Evolutionary conservation across 2,797 vertebrate genomes (phyloP), one percentile per base, ranked within the genome.

Genomic region (Fistularia tabacaria): DNA sequence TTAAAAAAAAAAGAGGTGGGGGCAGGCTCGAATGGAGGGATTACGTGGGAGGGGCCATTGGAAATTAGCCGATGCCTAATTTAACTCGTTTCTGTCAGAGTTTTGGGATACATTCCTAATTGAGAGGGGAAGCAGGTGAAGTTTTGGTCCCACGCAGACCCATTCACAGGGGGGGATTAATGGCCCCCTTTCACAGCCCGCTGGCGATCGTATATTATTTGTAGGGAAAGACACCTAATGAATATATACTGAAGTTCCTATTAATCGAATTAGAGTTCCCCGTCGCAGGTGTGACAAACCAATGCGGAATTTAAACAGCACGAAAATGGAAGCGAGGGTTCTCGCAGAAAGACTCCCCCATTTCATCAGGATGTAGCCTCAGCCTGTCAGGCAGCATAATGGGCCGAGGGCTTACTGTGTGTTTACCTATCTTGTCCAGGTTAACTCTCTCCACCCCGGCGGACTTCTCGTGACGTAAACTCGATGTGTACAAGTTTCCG

Each of bases 61-160:
- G 91, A 94, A 94, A 98, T 96, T 96, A 98, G 92, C 76, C 62
- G 92, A 96, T 92, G 94, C 91, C 97, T 96, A 97, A 99, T 99
- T 98, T 95, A 97, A 97, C 95, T 93, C 92, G 92, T 93, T 93
- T 96, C 94, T 93, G 92, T 92, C 93, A 88, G 93, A 93, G 92
- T 94, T 25, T 96, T 93, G 94, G 92, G 94, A 95, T 96, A 95
- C 94, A 95, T 96, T 96, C 94, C 93, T 95, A 97, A 97, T 97
- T 97, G 95, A 97, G 93, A 92, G 90, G 94, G 93, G 93, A 94
- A 95, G 97, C 96, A 98, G 96, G 95, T 99, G 95, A 97, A 95
- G 93, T 93, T 91, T 92, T 89, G 90, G 92, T 93, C 92, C 90
- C 93, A 96, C 88, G 93, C 93, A 87, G 93, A 79, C 92, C 93